Percentiles rank a stretch among this genome's conserved stretches.
Conservation (phyloP, 30 jellyfish, hydroid and myxozoan species). For the Phacellophora camtschatica region DNA sequence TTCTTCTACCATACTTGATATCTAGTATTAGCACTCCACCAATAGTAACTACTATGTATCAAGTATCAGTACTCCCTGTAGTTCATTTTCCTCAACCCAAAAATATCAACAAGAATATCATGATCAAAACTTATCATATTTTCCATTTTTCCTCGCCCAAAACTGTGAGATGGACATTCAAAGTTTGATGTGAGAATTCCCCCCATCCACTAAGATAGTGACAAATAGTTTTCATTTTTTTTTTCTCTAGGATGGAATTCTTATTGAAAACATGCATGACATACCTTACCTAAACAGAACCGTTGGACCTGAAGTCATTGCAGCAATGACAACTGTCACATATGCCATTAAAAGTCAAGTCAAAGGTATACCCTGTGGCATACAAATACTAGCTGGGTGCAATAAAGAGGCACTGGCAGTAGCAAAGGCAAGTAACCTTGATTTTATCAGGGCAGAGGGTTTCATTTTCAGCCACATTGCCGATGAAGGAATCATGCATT, state of each 20-base stretch:
- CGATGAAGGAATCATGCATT: slow-evolving; percentile 83
- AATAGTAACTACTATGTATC: too few species aligned
- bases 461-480: slow-evolving; percentile 85
- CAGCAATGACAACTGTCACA: slow-evolving; percentile 80
- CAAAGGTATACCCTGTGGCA: slow-evolving; percentile 69
- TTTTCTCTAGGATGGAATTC: slow-evolving; percentile 68
- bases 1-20: too few species aligned
- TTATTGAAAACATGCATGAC: slow-evolving; percentile 89
- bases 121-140: too few species aligned
- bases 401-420: slow-evolving; percentile 79
- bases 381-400: slow-evolving; percentile 87
- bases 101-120: too few species aligned
- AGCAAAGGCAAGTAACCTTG: slow-evolving; percentile 70
- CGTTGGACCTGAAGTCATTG: slow-evolving; percentile 88
- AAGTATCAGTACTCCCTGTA: too few species aligned
- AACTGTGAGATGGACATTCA: too few species aligned
- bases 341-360: slow-evolving; percentile 24
- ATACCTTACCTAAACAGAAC: slow-evolving; percentile 66
- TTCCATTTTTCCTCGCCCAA: too few species aligned
- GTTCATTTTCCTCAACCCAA: too few species aligned
- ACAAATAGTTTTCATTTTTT: too few species aligned
- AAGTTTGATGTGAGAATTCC: too few species aligned
- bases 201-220: too few species aligned
- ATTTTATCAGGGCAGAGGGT: slow-evolving; percentile 84
- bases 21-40: too few species aligned